Conservation (phyloP, 2,113 vertebrate genomes). For the Tachuris rubrigastra region DNA sequence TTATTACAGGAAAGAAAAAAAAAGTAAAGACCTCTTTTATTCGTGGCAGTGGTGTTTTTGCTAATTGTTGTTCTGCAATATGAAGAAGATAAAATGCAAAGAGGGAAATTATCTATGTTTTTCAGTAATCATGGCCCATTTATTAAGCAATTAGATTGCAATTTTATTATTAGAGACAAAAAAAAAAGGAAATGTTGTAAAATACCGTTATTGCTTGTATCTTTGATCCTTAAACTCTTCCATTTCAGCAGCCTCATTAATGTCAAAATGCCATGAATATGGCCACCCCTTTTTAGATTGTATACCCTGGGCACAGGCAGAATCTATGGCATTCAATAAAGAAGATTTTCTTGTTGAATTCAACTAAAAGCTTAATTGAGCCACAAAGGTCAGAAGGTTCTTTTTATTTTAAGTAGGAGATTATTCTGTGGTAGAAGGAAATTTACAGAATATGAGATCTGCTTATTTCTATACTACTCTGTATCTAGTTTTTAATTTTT, state of each 20-base stretch:
- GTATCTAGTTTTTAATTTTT: neutral
- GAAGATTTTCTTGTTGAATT: constrained; percentile 29
- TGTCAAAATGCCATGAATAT: constrained; percentile 52
- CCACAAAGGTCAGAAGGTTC: constrained; percentile 39
- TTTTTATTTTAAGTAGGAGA: constrained; percentile 47
- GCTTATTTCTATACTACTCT: neutral
- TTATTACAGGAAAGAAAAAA: neutral
- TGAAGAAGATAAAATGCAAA: neutral
- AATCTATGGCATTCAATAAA: constrained; percentile 29
- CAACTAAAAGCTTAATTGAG: constrained; percentile 50
- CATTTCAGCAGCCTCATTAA: constrained; percentile 64
- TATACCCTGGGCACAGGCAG: neutral
- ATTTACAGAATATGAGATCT: constrained; percentile 2
- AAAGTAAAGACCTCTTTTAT: neutral
- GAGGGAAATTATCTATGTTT: constrained; percentile 25
- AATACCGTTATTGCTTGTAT: constrained; percentile 46
- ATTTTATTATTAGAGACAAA: constrained; percentile 68
- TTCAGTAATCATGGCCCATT: constrained; percentile 69
- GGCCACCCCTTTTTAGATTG: constrained; percentile 15
- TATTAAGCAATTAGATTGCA: constrained; percentile 74
- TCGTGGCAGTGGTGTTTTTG: neutral
- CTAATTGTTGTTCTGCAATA: constrained; percentile 13
- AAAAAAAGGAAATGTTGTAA: constrained; percentile 61
- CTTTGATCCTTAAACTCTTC: constrained; percentile 60
- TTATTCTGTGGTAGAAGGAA: neutral